These are phyloP conservation scores for Willowsia nigromaculata DNA, from an alignment of 2,888 invertebrate genomes.

Conservation along the genomic window DNA sequence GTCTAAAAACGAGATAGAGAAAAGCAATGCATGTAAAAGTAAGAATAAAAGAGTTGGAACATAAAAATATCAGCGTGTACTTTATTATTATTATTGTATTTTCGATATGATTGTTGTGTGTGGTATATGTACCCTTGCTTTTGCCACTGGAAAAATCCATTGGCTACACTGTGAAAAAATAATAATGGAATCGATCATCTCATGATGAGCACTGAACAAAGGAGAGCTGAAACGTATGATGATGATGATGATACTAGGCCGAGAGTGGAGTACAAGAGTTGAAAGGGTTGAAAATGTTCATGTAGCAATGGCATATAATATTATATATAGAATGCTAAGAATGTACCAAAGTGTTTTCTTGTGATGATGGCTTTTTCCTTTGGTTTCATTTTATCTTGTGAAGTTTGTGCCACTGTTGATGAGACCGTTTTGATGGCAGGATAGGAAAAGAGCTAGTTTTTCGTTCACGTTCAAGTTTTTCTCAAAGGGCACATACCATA, in stretches of 20 bases:
- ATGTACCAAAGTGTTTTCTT: too few species aligned
- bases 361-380: constrained; percentile 16
- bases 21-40: constrained; percentile 22
- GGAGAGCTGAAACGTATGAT: not conserved
- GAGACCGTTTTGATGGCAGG: not conserved
- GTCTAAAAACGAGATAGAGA: not conserved
- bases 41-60: not conserved
- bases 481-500: constrained; percentile 68
- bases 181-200: constrained; percentile 60
- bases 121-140: constrained; percentile 4
- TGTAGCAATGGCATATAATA: not conserved
- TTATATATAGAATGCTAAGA: too few species aligned
- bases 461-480: constrained; percentile 54
- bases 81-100: constrained; percentile 18
- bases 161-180: constrained; percentile 45
- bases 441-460: not conserved
- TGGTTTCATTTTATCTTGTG: constrained; percentile 3
- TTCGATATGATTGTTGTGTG: not conserved
- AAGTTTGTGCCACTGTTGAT: not conserved
- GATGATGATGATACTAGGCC: too few species aligned
- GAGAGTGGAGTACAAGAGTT: not conserved
- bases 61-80: not conserved
- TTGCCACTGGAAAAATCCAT: constrained; percentile 59
- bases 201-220: constrained; percentile 30
- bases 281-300: constrained; percentile 30